phyloP scores from a whole-genome alignment of 2,797 vertebrate genomes.

The Hyperoplus lanceolatus region DNA sequence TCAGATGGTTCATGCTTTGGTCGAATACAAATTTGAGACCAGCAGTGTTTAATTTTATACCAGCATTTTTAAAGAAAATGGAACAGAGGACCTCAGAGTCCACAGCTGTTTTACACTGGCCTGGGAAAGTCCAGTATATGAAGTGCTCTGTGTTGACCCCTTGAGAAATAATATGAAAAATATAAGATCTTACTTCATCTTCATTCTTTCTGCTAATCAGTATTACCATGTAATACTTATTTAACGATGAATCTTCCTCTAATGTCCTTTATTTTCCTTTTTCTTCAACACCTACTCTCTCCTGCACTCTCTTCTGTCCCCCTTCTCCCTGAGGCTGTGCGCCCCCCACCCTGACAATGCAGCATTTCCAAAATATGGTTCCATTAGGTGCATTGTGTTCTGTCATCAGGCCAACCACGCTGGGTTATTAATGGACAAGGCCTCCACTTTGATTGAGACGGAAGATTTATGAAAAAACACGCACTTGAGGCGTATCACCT shows the following conservation, averaged over 20 bases:
- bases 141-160: not conserved
- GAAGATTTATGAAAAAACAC: conserved; percentile 87
- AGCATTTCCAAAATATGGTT: conserved; percentile 90
- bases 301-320: conserved; percentile 16
- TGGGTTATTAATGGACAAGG: conserved; percentile 86
- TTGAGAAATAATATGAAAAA: not conserved
- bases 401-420: conserved; percentile 78
- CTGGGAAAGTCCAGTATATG: not conserved
- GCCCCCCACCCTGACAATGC: conserved; percentile 73
- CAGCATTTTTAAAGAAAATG: not conserved
- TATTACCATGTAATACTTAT: not conserved
- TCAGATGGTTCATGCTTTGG: not conserved
- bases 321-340: conserved; percentile 37
- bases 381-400: conserved; percentile 88
- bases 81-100: not conserved
- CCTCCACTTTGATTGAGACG: conserved; percentile 84
- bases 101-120: conserved; percentile 10
- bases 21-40: not conserved
- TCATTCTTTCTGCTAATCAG: not conserved
- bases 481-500: conserved; percentile 33
- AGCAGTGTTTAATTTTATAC: not conserved
- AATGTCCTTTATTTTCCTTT: conserved; percentile 61
- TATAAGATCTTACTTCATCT: not conserved
- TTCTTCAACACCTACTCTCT: not conserved
- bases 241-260: conserved; percentile 33